Conservation (phyloP, 1,140 invertebrate genomes). For the Scaptodrosophila lebanonensis region DNA sequence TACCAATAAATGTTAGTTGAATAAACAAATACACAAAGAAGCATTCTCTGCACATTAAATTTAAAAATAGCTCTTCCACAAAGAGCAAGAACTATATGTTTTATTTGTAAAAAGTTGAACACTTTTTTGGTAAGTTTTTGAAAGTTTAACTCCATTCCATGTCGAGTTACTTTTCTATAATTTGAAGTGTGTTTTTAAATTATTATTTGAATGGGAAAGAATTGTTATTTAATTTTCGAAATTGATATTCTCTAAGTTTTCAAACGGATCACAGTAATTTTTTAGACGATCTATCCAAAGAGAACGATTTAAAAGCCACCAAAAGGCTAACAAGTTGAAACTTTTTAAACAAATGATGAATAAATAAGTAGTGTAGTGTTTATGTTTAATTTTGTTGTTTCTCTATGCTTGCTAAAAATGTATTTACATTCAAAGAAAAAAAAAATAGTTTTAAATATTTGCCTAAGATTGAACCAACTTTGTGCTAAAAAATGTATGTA, state of each 20-base stretch:
- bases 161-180: no score
- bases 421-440: slow-evolving; percentile 61
- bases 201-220: neutral
- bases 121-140: no score
- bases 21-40: slow-evolving; percentile 24
- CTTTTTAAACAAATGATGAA: no score
- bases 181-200: no score
- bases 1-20: slow-evolving; percentile 18
- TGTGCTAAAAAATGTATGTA: slow-evolving; percentile 23
- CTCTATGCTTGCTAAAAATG: slow-evolving; percentile 26
- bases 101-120: no score
- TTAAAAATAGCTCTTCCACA: no score
- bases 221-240: neutral
- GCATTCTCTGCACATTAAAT: no score
- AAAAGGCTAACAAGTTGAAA: no score
- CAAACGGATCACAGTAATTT: slow-evolving; percentile 68
- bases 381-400: slow-evolving; percentile 16
- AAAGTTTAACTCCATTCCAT: no score
- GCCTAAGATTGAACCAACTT: slow-evolving; percentile 41
- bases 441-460: slow-evolving; percentile 44
- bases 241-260: slow-evolving; percentile 35
- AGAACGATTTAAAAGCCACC: slow-evolving; percentile 33
- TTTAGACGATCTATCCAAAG: slow-evolving; percentile 48
- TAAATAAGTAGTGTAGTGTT: neutral
- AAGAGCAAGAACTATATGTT: no score